Conservation (phyloP, 2,113 vertebrate genomes). For the Percina caprodes region DNA sequence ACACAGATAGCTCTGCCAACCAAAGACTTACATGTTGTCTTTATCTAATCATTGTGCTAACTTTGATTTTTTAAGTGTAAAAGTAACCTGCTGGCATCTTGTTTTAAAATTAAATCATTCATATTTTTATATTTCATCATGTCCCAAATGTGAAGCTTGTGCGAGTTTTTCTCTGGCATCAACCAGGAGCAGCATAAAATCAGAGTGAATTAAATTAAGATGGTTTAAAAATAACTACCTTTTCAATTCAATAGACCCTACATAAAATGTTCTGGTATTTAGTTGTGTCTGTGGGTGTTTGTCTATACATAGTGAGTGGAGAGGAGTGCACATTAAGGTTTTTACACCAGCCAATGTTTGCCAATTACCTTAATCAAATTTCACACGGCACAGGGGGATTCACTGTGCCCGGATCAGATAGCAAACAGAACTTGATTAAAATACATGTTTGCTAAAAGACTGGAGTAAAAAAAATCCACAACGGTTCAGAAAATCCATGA, state of each 20-base stretch:
- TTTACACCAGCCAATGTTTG: slow-evolving; percentile 57
- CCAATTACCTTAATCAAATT: slow-evolving; percentile 80
- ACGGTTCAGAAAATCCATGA: slow-evolving; percentile 31
- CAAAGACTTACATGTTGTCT: not conserved
- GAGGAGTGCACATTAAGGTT: slow-evolving; percentile 42
- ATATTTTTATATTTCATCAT: slow-evolving; percentile 9
- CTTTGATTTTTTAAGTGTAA: not conserved
- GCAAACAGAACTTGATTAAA: slow-evolving; percentile 78
- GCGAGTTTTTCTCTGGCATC: not conserved
- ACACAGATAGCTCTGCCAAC: not conserved
- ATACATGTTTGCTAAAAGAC: slow-evolving; percentile 67
- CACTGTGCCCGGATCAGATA: slow-evolving; percentile 71
- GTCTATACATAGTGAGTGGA: slow-evolving; percentile 35
- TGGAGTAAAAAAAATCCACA: slow-evolving; percentile 51
- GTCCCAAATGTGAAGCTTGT: slow-evolving; percentile 9
- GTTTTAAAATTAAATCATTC: not conserved
- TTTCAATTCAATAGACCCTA: slow-evolving; percentile 12
- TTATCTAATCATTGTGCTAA: not conserved
- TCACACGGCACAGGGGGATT: slow-evolving; percentile 66
- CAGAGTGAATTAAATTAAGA: slow-evolving; percentile 12
- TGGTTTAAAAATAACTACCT: slow-evolving; percentile 37
- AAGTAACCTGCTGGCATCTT: not conserved
- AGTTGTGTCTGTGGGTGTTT: slow-evolving; percentile 37
- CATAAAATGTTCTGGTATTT: not conserved
- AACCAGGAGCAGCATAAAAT: slow-evolving; percentile 6